A percentile compares a stretch with the other conserved stretches of the same genome.
These are phyloP conservation scores for Athripsodes cinereus DNA, from an alignment of 2,888 invertebrate genomes.

Conservation along the genomic window DNA sequence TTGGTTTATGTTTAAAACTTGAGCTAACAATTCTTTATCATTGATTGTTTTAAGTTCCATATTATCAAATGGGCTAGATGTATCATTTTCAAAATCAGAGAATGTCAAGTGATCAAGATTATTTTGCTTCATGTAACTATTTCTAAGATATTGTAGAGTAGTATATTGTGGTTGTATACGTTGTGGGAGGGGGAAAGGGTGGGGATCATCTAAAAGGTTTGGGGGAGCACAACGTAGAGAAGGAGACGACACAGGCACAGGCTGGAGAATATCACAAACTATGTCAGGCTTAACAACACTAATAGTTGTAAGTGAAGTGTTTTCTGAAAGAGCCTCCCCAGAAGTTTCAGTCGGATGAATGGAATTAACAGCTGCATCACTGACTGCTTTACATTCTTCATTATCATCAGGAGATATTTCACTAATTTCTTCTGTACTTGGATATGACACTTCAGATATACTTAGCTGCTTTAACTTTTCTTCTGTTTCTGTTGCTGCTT, in stretches of 20 bases:
- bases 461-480: conserved; percentile 51
- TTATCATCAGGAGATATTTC: conserved; percentile 49
- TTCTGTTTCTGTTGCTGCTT: conserved; percentile 48
- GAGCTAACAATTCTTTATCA: conserved; percentile 84
- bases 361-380: conserved; percentile 4
- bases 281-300: conserved; percentile 4
- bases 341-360: neutral
- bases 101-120: conserved; percentile 47
- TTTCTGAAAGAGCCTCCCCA: neutral
- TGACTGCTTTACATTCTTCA: conserved; percentile 31
- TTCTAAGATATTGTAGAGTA: conserved; percentile 11
- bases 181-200: conserved; percentile 37
- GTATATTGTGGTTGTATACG: conserved; percentile 31
- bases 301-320: neutral
- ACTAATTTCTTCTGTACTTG: conserved; percentile 55
- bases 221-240: conserved; percentile 37
- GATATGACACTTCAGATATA: conserved; percentile 54
- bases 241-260: conserved; percentile 41
- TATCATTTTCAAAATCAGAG: conserved; percentile 87
- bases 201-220: conserved; percentile 42
- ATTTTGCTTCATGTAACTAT: conserved; percentile 23
- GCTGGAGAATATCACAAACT: conserved; percentile 38
- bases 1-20: conserved; percentile 50
- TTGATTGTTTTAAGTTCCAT: conserved; percentile 88
- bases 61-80: conserved; percentile 89